Evolutionary conservation across 1,140 invertebrate species (phyloP).

Genomic region (Orchesella cincta): DNA sequence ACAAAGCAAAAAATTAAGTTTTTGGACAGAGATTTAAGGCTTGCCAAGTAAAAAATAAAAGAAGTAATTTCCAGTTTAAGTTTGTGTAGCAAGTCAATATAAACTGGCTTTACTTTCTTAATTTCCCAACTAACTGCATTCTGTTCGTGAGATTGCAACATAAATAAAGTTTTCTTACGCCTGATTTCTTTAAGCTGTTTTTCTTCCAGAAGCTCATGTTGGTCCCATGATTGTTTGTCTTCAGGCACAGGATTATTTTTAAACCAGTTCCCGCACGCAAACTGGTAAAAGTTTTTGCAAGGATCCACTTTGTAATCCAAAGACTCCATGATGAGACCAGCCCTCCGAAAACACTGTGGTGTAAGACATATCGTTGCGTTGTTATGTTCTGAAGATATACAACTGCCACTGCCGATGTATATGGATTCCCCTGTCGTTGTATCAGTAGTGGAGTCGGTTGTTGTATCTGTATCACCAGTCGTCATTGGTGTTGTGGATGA

Average conservation of each 20-base stretch:
- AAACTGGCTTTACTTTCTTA: neutral
- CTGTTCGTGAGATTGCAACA: neutral
- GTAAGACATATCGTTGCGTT: conserved; percentile 9
- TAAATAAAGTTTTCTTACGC: conserved; percentile 34
- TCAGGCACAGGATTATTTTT: conserved; percentile 51
- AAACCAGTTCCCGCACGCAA: conserved; percentile 56
- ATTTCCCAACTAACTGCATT: neutral
- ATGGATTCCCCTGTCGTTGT: neutral
- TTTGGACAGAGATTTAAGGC: too few relatives aligned
- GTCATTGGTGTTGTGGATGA: neutral
- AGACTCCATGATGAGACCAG: conserved; percentile 42
- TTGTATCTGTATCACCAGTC: neutral
- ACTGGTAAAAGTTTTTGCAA: conserved; percentile 57
- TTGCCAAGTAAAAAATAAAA: too few relatives aligned
- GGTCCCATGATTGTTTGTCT: conserved; percentile 39
- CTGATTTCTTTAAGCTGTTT: conserved; percentile 50
- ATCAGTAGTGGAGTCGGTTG: neutral
- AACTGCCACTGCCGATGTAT: neutral
- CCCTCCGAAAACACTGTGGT: conserved; percentile 17
- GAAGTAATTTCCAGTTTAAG: too few relatives aligned
- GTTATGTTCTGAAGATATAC: neutral
- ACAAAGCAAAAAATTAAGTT: too few relatives aligned
- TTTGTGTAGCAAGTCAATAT: too few relatives aligned
- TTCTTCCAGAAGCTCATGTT: conserved; percentile 51
- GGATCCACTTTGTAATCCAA: conserved; percentile 51